These are phyloP conservation scores for Crenichthys baileyi DNA, from an alignment of 2,797 vertebrate genomes.

Conservation along the genomic window DNA sequence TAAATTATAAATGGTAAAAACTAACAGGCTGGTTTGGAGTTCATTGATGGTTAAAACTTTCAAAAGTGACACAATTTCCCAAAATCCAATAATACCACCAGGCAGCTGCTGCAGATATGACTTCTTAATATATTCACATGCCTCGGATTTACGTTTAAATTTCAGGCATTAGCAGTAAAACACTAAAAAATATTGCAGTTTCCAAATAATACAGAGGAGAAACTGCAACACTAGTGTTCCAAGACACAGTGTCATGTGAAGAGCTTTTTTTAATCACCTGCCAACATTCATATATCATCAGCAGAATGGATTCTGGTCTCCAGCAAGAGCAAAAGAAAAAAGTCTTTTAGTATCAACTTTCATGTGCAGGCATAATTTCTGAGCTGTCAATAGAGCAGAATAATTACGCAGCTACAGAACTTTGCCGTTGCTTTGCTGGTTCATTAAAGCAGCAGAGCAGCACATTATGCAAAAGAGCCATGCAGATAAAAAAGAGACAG, in stretches of 20 bases:
- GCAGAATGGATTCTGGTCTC: slow-evolving; percentile 35
- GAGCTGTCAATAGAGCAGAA: slow-evolving; percentile 48
- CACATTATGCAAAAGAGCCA: slow-evolving; percentile 48
- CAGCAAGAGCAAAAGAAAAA: slow-evolving; percentile 2
- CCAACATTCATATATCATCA: slow-evolving; percentile 58
- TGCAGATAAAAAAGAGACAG: slow-evolving; percentile 61
- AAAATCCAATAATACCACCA: slow-evolving; percentile 2
- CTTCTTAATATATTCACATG: slow-evolving; percentile 9
- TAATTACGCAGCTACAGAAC: slow-evolving; percentile 61
- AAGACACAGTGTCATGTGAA: slow-evolving; percentile 23
- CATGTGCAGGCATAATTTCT: slow-evolving; percentile 37
- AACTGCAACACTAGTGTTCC: slow-evolving; percentile 28
- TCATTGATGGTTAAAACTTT: slow-evolving; percentile 35
- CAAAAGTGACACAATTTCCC: slow-evolving; percentile 6
- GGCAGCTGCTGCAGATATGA: slow-evolving; percentile 21
- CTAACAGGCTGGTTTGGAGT: slow-evolving; percentile 20
- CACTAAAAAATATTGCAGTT: slow-evolving; percentile 18
- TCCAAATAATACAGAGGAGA: slow-evolving; percentile 37
- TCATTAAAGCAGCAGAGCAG: slow-evolving; percentile 60
- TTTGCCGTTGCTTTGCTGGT: slow-evolving; percentile 25
- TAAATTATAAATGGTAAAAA: slow-evolving; percentile 47
- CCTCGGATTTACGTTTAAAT: slow-evolving; percentile 32
- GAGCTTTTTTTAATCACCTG: slow-evolving; percentile 57
- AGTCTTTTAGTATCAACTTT: slow-evolving; percentile 30
- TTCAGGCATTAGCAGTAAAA: slow-evolving; percentile 34